A percentile compares a stretch with the other conserved stretches of the same genome.
Conservation (phyloP, 2,888 invertebrate genomes). For the Platycheirus albimanus region DNA sequence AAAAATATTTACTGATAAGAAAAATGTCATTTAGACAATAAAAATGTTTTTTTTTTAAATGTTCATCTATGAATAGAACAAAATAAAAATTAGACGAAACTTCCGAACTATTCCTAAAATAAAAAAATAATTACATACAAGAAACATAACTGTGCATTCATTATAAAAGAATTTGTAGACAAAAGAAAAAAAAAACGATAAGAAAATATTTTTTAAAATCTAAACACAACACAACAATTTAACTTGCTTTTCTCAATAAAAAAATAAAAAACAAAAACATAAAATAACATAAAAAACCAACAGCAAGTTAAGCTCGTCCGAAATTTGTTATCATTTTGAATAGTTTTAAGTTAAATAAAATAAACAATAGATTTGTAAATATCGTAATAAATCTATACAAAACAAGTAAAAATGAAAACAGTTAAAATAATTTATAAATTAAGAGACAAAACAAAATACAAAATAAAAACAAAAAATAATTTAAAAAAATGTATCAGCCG, state of each 20-base stretch:
- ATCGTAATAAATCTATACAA: constrained; percentile 71
- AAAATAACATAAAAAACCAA: too few relatives aligned
- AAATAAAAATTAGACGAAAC: constrained; percentile 37
- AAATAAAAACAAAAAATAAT: constrained; percentile 28
- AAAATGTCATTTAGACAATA: constrained; percentile 72
- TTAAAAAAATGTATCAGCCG: constrained; percentile 46
- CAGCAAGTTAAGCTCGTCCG: constrained; percentile 71
- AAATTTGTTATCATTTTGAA: constrained; percentile 72
- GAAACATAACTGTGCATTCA: constrained; percentile 11
- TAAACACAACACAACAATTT: constrained; percentile 52
- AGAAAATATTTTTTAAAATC: constrained; percentile 44
- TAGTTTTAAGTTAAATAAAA: constrained; percentile 65
- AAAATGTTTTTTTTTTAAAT: constrained; percentile 39
- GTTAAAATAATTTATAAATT: constrained; percentile 68
- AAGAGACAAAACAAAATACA: constrained; percentile 41
- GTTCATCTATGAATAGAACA: constrained; percentile 52
- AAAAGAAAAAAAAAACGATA: constrained; percentile 20
- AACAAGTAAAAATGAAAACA: constrained; percentile 47
- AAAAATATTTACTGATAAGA: constrained; percentile 39
- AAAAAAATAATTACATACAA: too few relatives aligned
- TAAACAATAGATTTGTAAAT: constrained; percentile 70
- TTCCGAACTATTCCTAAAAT: constrained; percentile 68
- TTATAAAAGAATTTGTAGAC: constrained; percentile 45
- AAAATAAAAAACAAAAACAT: constrained; percentile 3
- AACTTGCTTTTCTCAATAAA: constrained; percentile 63